phyloP scores from a whole-genome alignment of 2,113 vertebrate genomes.

The Perccottus glenii region DNA sequence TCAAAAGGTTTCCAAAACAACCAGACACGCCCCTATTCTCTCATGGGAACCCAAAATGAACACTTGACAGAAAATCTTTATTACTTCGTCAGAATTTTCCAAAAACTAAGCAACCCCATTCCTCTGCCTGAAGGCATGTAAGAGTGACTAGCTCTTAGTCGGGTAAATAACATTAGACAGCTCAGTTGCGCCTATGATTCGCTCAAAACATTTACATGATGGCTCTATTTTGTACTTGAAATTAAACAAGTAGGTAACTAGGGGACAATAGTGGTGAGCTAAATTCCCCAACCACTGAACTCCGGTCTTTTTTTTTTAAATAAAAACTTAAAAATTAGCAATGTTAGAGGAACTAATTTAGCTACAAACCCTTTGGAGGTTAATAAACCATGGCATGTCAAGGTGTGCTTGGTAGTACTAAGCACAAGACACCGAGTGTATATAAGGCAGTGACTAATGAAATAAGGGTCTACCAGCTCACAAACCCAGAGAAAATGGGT shows the following conservation, averaged over 20 bases:
- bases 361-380: slow-evolving; percentile 16
- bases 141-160: not conserved
- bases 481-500: not conserved
- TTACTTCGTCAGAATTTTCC: not conserved
- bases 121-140: slow-evolving; percentile 10
- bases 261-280: not conserved
- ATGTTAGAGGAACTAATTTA: not conserved
- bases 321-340: not conserved
- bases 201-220: not conserved
- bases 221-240: not conserved
- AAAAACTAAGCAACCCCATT: not conserved
- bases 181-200: not conserved
- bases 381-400: not conserved
- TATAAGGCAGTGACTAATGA: not conserved
- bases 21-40: slow-evolving; percentile 16
- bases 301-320: no score
- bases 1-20: slow-evolving; percentile 13
- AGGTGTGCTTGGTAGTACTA: not conserved
- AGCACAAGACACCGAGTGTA: not conserved
- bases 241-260: not conserved
- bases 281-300: no score
- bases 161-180: slow-evolving; percentile 16
- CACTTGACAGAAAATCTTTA: slow-evolving; percentile 11
- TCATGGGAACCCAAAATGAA: not conserved
- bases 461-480: not conserved